Evolutionary conservation across 2,797 vertebrate genomes (phyloP), one percentile per base, ranked within the genome.

Genomic region (Eulemur albifrons): DNA sequence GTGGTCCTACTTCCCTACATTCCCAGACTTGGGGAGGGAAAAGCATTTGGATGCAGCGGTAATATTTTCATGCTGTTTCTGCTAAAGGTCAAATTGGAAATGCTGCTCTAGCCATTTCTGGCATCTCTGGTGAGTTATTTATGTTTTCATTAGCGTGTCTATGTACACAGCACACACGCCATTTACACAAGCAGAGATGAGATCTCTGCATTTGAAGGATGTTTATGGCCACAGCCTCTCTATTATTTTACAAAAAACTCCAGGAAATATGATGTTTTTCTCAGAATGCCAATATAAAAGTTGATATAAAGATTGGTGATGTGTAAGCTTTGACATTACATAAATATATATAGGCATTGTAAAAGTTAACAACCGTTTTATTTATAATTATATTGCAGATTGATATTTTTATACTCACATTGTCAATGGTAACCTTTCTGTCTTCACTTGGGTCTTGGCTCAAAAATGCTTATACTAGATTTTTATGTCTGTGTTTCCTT

Each of bases 311-410:
- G 96, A 92, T 88, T 95, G 90, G 95, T 79, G 94, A 81, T 90
- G 70, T 94, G 82, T 95, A 94, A 97, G 79, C 63, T 67, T 94
- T 98, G 97, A 95, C 90, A 93, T 98, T 98, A 97, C 96, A 96
- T 97, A 96, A 97, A 94, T 93, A 97, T 97, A 97, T 93, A 98
- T 92, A 32, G 83, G 81, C 73, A 87, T 87, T 97, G 93, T 98
- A 98, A 98, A 98, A 97, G 97, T 98, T 98, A 98, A 97, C 88
- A 94, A 83, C 90, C 89, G 4, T 98, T 97, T 97, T 98, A 98
- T 98, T 98, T 98, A 98, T 98, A 97, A 97, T 98, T 96, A 97
- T 96, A 97, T 97, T 98, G 94, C 95, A 98, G 97, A 98, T 90
- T 94, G 97, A 96, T 98, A 97, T 98, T 97, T 98, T 98, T 98